phyloP scores from a whole-genome alignment of 53 echinoderm and acorn worm genomes.

The Paracentrotus lividus region DNA sequence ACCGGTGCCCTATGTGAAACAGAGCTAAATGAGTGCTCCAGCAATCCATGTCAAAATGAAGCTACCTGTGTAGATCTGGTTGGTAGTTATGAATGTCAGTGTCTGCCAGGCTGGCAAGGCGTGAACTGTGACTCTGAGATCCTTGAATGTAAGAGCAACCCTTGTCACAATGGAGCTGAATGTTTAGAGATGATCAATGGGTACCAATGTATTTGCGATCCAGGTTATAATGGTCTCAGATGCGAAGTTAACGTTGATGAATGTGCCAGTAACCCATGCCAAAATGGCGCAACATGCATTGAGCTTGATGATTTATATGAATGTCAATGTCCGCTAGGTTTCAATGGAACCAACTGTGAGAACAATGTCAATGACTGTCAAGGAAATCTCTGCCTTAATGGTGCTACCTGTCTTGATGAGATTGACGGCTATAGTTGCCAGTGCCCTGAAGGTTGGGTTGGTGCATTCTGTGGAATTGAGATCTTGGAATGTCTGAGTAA shows the following conservation, averaged over 20 bases:
- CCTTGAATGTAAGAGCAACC: slow-evolving; percentile 78
- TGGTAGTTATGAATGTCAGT: slow-evolving; percentile 47
- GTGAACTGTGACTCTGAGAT: slow-evolving; percentile 72
- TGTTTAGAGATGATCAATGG: slow-evolving; percentile 55
- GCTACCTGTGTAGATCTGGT: slow-evolving; percentile 32
- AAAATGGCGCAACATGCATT: slow-evolving; percentile 46
- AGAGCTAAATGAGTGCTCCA: slow-evolving; percentile 50
- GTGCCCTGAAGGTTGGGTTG: slow-evolving; percentile 51
- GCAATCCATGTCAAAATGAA: slow-evolving; percentile 58
- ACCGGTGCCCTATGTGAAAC: slow-evolving; percentile 62
- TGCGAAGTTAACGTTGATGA: slow-evolving; percentile 54
- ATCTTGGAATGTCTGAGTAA: slow-evolving; percentile 58
- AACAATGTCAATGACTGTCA: slow-evolving; percentile 65
- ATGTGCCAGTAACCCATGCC: slow-evolving; percentile 56
- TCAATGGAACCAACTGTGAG: slow-evolving; percentile 49
- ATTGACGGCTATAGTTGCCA: slow-evolving; percentile 50
- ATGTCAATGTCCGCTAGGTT: slow-evolving; percentile 64
- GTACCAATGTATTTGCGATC: slow-evolving; percentile 62
- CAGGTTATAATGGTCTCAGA: slow-evolving; percentile 3
- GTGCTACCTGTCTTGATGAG: slow-evolving; percentile 72
- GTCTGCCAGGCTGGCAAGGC: slow-evolving; percentile 77
- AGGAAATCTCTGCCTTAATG: slow-evolving; percentile 73
- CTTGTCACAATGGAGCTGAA: slow-evolving; percentile 69
- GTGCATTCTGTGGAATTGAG: slow-evolving; percentile 19
- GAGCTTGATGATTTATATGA: slow-evolving; percentile 38